Evolutionary conservation across 1,140 invertebrate genomes (phyloP), one percentile per base, ranked within the genome.

Genomic region (Bombus pyrosoma): DNA sequence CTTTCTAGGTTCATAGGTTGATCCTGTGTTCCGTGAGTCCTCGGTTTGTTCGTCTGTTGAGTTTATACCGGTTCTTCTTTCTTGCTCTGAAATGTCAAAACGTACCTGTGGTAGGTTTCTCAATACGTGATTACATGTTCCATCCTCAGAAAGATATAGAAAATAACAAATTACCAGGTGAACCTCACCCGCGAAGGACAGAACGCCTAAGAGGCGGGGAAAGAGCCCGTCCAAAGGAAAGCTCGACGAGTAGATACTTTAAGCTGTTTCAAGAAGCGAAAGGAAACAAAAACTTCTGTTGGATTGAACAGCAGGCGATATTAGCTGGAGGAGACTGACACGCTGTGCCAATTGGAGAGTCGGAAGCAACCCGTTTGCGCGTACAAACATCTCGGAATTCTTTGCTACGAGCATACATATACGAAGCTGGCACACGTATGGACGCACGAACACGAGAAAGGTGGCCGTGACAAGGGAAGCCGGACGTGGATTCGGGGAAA

Each of bases 401-500:
- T 39, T n/a, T 28, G 59, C 10, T 53, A 57, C 18, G 6, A 13
- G 32, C 57, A 18, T 34, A 43, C 34, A 74, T 32, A 34, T 2
- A 13, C 15, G 8, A 66, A 12, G 59, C 37, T 53, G n/a, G 28
- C 3, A 32, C 81, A 57, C 72, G 81, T 68, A 37, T 34, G 71
- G 41, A 12, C 74, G 59, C 47, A 68, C 34, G 41, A 41, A 47
- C 37, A n/a, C 10, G 66, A n/a, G 83, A 85, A 80, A 84, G 83
- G 64, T 62, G 83, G n/a, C 34, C 5, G 66, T 53, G 83, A 62
- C 76, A 43, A 84, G 66, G 12, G n/a, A 28, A 75, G 64, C 66
- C 69, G 66, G 74, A 87, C 79, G 77, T 71, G 77, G 57, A 84
- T 78, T 85, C 68, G 66, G 73, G 9, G 41, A 72, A 85, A 75